Conservation (phyloP, 2,888 invertebrate species). For the Slavum lentiscoides region DNA sequence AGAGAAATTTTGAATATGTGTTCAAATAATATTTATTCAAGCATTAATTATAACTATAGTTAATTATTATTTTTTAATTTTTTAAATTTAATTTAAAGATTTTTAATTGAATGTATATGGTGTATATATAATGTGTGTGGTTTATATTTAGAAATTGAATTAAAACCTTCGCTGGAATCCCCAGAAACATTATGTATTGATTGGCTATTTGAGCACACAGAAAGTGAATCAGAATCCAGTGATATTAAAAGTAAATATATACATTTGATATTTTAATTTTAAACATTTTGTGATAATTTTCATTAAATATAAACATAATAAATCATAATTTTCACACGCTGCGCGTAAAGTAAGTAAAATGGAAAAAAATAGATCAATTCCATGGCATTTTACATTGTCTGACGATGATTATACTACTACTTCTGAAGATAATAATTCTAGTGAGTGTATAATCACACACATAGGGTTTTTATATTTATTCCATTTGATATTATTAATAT, state of each 20-base stretch:
- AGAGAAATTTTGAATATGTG: too few relatives aligned
- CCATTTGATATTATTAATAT: not conserved
- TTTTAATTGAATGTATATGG: not conserved
- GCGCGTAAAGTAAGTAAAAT: constrained; percentile 39
- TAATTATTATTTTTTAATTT: too few relatives aligned
- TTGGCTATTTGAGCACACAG: constrained; percentile 66
- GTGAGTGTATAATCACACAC: constrained; percentile 45
- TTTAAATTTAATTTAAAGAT: too few relatives aligned
- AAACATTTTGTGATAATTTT: not conserved
- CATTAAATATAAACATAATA: constrained; percentile 31
- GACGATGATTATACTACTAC: constrained; percentile 51
- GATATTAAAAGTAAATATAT: constrained; percentile 44
- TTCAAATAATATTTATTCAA: too few relatives aligned
- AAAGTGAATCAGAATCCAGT: constrained; percentile 57
- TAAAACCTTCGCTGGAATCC: constrained; percentile 25
- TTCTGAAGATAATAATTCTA: constrained; percentile 51
- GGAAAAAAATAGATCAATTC: constrained; percentile 42
- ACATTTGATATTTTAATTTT: not conserved
- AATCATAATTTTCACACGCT: constrained; percentile 50
- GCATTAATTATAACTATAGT: too few relatives aligned
- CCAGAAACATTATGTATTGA: constrained; percentile 63
- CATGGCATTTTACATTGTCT: constrained; percentile 51
- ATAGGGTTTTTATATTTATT: not conserved
- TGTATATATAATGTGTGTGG: not conserved
- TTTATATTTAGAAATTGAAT: constrained; percentile 31